Base-by-base conservation (phyloP, 1,140 invertebrate species). In the Paramacrobiotus metropolitanus region DNA sequence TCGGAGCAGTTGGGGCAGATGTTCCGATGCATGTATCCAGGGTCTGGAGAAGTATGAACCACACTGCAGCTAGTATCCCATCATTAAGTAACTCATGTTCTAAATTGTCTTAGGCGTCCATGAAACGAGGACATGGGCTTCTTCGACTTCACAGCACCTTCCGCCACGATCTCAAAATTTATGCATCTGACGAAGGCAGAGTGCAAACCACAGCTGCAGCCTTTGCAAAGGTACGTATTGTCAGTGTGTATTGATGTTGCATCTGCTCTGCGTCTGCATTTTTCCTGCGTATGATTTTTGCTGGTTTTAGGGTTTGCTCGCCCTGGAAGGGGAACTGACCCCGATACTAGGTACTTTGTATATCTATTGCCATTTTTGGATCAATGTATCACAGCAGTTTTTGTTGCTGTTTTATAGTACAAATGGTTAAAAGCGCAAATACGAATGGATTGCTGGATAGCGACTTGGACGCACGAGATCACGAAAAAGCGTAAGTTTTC, bases 181-280 rank as follows among this genome's bases (percentile, higher is more conserved):
- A 99, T 74, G 93, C 95, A 1, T 95, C 90, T 2, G 95, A 99
- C 72, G 95, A 99, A 74, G 95, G 95, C 1, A 77, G 94, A 60
- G 94, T 97, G 1, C 94, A 98, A 75, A 98, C 97, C 92, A 99
- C 94, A 0, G 94, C 94, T 0, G 94, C 94, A 18, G 94, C 94
- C 15, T 99, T 99, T 75, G 91, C 94, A 1, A 99, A 97, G 76
- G 93, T 79, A 62, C 55, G 61, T 20, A n/a, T 30, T 34, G 20
- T 29, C 24, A 20, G 15, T n/a, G 4, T 61, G 28, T n/a, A 63
- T n/a, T 63, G 4, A 44, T 63, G 62, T 34, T 28, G n/a, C 44
- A 28, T 59, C 60, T n/a, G 21, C 21, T 29, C 34, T 2, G 28
- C 59, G 20, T 40, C 29, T 18, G 31, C 21, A n/a, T 65, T 65